A percentile compares a stretch with the other conserved stretches of the same genome.
phyloP scores from a whole-genome alignment of 2,888 invertebrate genomes.

The Pollenia angustigena region DNA sequence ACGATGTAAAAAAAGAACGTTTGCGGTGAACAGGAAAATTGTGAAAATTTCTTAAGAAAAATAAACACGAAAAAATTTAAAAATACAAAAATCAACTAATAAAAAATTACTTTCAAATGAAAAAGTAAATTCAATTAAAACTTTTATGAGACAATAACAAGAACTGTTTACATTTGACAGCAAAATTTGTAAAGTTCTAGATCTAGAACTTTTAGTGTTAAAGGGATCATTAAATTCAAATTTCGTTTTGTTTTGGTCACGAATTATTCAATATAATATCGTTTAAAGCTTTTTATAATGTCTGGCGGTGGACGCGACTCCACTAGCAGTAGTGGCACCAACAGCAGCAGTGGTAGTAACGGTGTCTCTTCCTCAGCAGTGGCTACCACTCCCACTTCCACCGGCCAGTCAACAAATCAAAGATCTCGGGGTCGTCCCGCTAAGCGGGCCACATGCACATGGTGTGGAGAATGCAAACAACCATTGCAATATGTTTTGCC shows the following conservation, averaged over 20 bases:
- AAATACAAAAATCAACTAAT: neutral
- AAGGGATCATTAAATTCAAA: neutral
- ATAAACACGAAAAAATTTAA: neutral
- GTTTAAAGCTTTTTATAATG: slow-evolving; percentile 76
- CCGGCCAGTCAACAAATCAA: slow-evolving; percentile 75
- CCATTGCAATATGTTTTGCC: slow-evolving; percentile 94
- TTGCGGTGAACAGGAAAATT: slow-evolving; percentile 50
- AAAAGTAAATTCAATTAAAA: neutral
- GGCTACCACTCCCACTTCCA: slow-evolving; percentile 75
- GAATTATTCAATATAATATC: slow-evolving; percentile 64
- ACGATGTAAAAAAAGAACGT: slow-evolving; percentile 37
- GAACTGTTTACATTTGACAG: slow-evolving; percentile 20
- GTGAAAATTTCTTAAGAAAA: slow-evolving; percentile 26
- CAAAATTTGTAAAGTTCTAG: slow-evolving; percentile 41
- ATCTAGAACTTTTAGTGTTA: slow-evolving; percentile 32
- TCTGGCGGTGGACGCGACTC: slow-evolving; percentile 81
- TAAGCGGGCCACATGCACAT: slow-evolving; percentile 90
- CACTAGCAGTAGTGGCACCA: slow-evolving; percentile 76
- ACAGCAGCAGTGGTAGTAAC: slow-evolving; percentile 74
- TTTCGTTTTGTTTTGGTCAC: slow-evolving; percentile 31
- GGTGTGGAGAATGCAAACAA: slow-evolving; percentile 93
- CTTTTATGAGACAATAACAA: neutral
- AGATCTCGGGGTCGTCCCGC: slow-evolving; percentile 89
- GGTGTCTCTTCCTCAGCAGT: slow-evolving; percentile 75
- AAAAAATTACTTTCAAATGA: neutral